phyloP scores from a whole-genome alignment of 2,113 vertebrate genomes.

The Natator depressus region DNA sequence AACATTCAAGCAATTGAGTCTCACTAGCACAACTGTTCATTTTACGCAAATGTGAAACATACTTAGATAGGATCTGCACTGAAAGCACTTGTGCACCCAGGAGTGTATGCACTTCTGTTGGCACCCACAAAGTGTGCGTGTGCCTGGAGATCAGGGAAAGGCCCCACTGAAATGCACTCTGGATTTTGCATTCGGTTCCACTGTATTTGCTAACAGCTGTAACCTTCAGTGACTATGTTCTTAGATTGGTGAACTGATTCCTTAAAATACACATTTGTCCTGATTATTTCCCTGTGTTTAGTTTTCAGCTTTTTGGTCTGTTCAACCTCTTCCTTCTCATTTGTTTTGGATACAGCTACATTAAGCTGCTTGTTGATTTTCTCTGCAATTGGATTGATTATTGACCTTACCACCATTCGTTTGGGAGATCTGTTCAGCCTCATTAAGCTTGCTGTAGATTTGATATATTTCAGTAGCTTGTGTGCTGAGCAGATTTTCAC shows the following conservation, averaged over 20 bases:
- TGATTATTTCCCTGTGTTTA: not conserved
- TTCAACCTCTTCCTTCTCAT: slow-evolving; percentile 24
- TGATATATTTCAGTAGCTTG: slow-evolving; percentile 45
- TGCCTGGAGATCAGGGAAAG: not conserved
- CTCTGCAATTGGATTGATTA: slow-evolving; percentile 43
- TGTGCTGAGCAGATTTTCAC: slow-evolving; percentile 54
- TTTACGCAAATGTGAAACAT: not conserved
- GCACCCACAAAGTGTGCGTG: not conserved
- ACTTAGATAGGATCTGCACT: not conserved
- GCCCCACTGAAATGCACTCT: not conserved
- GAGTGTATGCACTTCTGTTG: fast-evolving
- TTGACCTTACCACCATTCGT: slow-evolving; percentile 47
- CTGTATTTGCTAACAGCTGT: not conserved
- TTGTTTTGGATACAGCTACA: slow-evolving; percentile 27
- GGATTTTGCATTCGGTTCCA: not conserved
- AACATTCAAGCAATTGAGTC: not conserved
- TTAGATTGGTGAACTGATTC: not conserved
- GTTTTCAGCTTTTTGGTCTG: not conserved
- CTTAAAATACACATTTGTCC: slow-evolving; percentile 9
- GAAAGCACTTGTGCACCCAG: not conserved
- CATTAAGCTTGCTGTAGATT: slow-evolving; percentile 41
- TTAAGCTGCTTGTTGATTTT: slow-evolving; percentile 41
- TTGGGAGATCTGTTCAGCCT: slow-evolving; percentile 44
- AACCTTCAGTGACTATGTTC: not conserved
- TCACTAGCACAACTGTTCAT: not conserved